Percentiles rank a stretch among this genome's conserved stretches.
These are phyloP conservation scores for Sminthurides aquaticus DNA, from an alignment of 2,888 invertebrate genomes.

Conservation along the genomic window DNA sequence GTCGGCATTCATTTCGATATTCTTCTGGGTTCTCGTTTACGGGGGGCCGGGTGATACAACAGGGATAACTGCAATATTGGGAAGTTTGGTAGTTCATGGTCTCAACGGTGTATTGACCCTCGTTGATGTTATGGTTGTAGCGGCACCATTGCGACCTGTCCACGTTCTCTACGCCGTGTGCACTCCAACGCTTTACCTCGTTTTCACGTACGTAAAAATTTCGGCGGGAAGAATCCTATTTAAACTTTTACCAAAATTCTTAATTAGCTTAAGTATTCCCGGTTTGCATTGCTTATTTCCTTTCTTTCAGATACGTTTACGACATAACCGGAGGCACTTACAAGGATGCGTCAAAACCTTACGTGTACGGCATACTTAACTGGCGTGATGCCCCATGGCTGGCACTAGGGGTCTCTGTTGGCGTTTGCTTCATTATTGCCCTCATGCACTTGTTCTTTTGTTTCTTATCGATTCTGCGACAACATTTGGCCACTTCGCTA, in stretches of 20 bases:
- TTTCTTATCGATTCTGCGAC: not conserved
- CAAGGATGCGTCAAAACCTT: not conserved
- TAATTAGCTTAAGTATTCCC: no score
- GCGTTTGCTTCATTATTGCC: not conserved
- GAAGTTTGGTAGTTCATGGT: conserved; percentile 13
- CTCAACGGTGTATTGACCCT: conserved; percentile 8
- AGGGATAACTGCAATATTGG: not conserved
- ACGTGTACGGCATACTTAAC: conserved; percentile 15
- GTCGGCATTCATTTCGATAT: conserved; percentile 2
- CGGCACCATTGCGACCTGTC: conserved; percentile 2
- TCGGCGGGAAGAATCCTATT: no score
- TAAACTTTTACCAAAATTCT: not conserved
- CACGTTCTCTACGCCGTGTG: conserved; percentile 15
- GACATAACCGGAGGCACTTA: conserved; percentile 16
- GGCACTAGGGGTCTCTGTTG: conserved; percentile 1
- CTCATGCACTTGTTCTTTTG: conserved; percentile 16
- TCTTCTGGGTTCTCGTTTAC: conserved; percentile 11
- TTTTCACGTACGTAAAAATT: conserved; percentile 14
- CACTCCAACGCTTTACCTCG: conserved; percentile 2
- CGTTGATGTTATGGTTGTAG: conserved; percentile 10
- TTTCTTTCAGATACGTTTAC: not conserved
- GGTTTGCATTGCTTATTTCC: no score
- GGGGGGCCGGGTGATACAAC: not conserved
- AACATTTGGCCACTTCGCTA: no score
- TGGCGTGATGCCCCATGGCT: not conserved